Evolutionary conservation across 2,888 invertebrate species (phyloP).

Genomic region (Drosophila buzzatii): DNA sequence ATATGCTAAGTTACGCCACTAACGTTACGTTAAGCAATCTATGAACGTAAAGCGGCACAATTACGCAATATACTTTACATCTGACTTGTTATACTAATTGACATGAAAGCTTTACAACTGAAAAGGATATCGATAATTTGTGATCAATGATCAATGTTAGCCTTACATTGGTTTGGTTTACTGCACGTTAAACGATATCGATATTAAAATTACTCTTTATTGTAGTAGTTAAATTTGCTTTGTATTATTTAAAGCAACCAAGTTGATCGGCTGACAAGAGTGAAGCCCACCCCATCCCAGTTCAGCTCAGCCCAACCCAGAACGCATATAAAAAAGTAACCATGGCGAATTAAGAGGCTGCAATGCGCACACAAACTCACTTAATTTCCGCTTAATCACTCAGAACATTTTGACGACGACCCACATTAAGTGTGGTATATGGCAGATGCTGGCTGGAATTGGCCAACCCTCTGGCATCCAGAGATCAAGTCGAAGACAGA

Average conservation of each 20-base stretch:
- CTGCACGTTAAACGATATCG: neutral
- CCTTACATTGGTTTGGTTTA: neutral
- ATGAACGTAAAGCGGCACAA: too few relatives aligned
- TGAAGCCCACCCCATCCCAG: neutral
- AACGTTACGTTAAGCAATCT: too few relatives aligned
- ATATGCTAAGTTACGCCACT: too few relatives aligned
- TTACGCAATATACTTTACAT: neutral
- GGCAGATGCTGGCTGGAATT: slow-evolving; percentile 51
- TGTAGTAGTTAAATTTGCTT: neutral
- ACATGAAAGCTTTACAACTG: neutral
- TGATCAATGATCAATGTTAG: neutral
- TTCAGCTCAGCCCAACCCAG: slow-evolving; percentile 8
- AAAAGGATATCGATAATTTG: neutral
- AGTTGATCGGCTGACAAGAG: slow-evolving; percentile 40
- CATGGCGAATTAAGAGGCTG: slow-evolving; percentile 65
- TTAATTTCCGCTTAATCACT: slow-evolving; percentile 79
- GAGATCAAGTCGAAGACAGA: slow-evolving; percentile 34
- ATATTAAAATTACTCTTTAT: neutral
- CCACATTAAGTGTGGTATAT: slow-evolving; percentile 54
- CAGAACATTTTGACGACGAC: slow-evolving; percentile 58
- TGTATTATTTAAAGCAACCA: slow-evolving; percentile 8
- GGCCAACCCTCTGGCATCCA: slow-evolving; percentile 28
- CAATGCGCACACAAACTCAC: slow-evolving; percentile 52
- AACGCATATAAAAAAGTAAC: slow-evolving; percentile 36
- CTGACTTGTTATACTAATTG: neutral